phyloP scores from a whole-genome alignment of 2,888 invertebrate genomes.

The Allacma fusca region DNA sequence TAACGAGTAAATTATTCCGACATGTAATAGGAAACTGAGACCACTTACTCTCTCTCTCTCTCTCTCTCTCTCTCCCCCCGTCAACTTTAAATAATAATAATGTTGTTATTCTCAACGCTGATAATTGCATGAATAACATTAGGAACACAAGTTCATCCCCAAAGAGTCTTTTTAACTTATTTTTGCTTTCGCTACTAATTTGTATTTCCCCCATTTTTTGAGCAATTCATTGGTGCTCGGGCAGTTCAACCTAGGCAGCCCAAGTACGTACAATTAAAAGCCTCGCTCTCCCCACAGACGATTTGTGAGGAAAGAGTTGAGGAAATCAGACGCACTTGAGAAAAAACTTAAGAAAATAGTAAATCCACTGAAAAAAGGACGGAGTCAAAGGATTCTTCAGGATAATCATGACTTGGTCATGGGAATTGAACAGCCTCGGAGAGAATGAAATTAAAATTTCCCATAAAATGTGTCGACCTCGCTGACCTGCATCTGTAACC shows the following conservation, averaged over 20 bases:
- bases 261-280: too few species aligned
- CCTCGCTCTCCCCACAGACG: too few species aligned
- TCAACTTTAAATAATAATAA: constrained; percentile 12
- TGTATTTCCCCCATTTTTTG: background rate
- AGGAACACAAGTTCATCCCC: constrained; percentile 10
- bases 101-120: constrained; percentile 10
- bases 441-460: constrained; percentile 57
- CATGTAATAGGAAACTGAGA: constrained; percentile 12
- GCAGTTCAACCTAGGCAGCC: too few species aligned
- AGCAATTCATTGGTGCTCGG: too few species aligned
- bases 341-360: too few species aligned
- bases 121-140: background rate
- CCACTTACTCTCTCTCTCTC: background rate
- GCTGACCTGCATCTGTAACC: constrained; percentile 42
- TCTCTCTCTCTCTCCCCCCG: background rate
- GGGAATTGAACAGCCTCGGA: constrained; percentile 51
- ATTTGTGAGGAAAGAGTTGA: too few species aligned
- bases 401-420: constrained; percentile 51
- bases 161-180: constrained; percentile 24
- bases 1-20: constrained; percentile 21
- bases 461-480: constrained; percentile 57
- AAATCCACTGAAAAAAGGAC: background rate
- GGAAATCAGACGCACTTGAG: too few species aligned
- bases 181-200: background rate
- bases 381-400: constrained; percentile 19